phyloP scores from a whole-genome alignment of 2,113 vertebrate genomes.

The Herpetotheres cachinnans region DNA sequence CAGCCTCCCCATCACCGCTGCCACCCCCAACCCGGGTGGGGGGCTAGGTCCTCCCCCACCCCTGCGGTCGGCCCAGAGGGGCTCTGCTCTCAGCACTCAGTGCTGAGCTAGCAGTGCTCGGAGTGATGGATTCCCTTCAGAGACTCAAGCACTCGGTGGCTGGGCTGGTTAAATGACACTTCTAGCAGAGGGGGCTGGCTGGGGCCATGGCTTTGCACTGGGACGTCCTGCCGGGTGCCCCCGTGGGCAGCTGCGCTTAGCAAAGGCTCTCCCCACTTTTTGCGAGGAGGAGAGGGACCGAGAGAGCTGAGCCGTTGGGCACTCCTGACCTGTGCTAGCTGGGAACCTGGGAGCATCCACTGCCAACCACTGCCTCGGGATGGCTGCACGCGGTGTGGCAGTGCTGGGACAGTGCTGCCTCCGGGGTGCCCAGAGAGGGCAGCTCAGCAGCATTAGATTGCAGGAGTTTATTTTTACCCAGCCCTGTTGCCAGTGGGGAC shows the following conservation, averaged over 20 bases:
- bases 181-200: background rate
- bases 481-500: conserved; percentile 55
- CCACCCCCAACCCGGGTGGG: accelerated
- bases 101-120: background rate
- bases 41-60: background rate
- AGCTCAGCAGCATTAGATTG: conserved; percentile 4
- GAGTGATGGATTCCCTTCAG: background rate
- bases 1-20: background rate
- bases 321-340: background rate
- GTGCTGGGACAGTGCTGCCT: background rate
- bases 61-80: background rate
- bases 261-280: background rate
- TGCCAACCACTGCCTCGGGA: background rate
- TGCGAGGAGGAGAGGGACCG: accelerated
- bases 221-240: background rate
- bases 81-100: background rate
- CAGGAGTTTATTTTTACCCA: conserved; percentile 67
- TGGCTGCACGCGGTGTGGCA: background rate
- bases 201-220: accelerated
- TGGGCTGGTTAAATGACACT: background rate
- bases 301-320: background rate
- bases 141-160: background rate
- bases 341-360: background rate
- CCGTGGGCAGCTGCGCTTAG: accelerated
- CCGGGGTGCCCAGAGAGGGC: background rate